phyloP scores from a whole-genome alignment of 2,888 invertebrate species.

The Aspidapion aeneum region DNA sequence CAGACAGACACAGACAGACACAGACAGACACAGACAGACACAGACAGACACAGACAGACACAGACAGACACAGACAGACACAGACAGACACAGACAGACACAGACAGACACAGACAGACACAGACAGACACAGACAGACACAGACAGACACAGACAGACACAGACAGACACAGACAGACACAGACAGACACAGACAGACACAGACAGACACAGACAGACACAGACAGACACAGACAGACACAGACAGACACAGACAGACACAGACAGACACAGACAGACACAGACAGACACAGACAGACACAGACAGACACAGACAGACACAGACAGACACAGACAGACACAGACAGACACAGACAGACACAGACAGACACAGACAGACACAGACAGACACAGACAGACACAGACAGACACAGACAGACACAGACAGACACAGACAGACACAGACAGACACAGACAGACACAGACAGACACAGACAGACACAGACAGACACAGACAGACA shows the following conservation, averaged over 20 bases:
- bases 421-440: conserved; percentile 6
- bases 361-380: conserved; percentile 1
- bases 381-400: conserved; percentile 9
- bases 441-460: conserved; percentile 2
- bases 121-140: background rate
- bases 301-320: conserved; percentile 8
- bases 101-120: conserved; percentile 8
- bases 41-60: conserved; percentile 7
- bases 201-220: conserved; percentile 2
- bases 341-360: conserved; percentile 5
- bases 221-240: background rate
- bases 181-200: conserved; percentile 6
- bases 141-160: background rate
- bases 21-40: conserved; percentile 7
- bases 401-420: conserved; percentile 7
- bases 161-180: conserved; percentile 2
- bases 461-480: conserved; percentile 6
- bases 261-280: conserved; percentile 7
- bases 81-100: conserved; percentile 9
- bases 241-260: conserved; percentile 6
- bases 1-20: conserved; percentile 6
- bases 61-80: conserved; percentile 8
- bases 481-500: conserved; percentile 8
- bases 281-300: conserved; percentile 8
- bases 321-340: conserved; percentile 8